Evolutionary conservation across 37 sponge, comb jelly and placozoan genomes (phyloP), one percentile per base, ranked within the genome.

Genomic region (Cliona cf. orientalis): DNA sequence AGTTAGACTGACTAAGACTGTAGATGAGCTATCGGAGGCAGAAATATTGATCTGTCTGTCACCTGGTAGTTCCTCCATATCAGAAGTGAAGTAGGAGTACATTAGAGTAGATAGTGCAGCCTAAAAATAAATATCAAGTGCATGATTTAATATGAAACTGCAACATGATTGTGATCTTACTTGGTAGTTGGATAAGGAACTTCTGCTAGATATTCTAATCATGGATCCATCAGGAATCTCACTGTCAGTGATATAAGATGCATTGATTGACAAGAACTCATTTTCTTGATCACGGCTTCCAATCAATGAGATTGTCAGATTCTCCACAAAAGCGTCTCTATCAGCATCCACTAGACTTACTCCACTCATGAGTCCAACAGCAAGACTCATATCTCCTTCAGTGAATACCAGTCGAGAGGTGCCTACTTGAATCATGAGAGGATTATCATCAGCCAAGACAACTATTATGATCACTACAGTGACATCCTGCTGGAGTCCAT

Each of bases 21-120:
- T 53, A 21, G 40, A 76, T 11, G 25, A 31, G 0, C 87, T 83
- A 42, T 80, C 72, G 22, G 87, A 65, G 43, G 40, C 75, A 7
- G 68, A 67, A 44, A 90, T 69, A 22, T 63, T 71, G 9, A 90
- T 41, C 7, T 41, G 44, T 1, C 91, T 46, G 19, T 49, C 57
- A 33, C 91, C 91, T 19, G 63, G 57, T 4, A 65, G 25, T 41
- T 90, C 91, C 36, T 73, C 68, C n/a, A 35, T 40, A 23, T 23
- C 41, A 25, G 66, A 11, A 4, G 74, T n/a, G 1, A 25, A 2
- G 73, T 89, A 81, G 29, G 71, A 34, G 43, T 87, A 87, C 25
- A n/a, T 23, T 35, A 89, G 65, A 0, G 72, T 37, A 0, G 43
- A 19, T 14, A 89, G 66, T 11, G 78, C 35, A 63, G 65, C 57